Evolutionary conservation across 37 sponge, comb jelly and placozoan genomes (phyloP).

Genomic region (Dysidea cf. avara): DNA sequence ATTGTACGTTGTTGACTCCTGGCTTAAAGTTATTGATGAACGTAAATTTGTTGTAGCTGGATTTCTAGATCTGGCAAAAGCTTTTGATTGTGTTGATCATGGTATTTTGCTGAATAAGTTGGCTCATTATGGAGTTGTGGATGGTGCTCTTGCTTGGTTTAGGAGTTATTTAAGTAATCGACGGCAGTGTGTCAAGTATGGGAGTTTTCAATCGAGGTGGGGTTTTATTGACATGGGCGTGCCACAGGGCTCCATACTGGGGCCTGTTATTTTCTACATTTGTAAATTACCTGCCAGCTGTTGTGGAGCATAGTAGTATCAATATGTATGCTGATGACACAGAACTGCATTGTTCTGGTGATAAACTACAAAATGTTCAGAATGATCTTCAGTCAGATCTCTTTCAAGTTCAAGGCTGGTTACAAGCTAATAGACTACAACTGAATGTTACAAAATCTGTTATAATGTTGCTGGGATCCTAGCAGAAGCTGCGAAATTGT

Average conservation of each 20-base stretch:
- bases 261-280: too few species aligned
- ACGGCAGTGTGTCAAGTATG: conserved; percentile 16
- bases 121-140: conserved; percentile 20
- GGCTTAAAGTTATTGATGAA: conserved; percentile 37
- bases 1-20: conserved; percentile 17
- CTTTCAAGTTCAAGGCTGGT: too few species aligned
- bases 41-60: conserved; percentile 27
- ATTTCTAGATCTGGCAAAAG: conserved; percentile 19
- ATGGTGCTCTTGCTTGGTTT: conserved; percentile 28
- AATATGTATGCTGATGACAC: too few species aligned
- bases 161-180: conserved; percentile 8
- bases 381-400: too few species aligned
- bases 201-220: conserved; percentile 1
- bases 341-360: too few species aligned
- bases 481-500: too few species aligned
- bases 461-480: too few species aligned
- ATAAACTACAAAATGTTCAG: too few species aligned
- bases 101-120: conserved; percentile 22
- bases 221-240: conserved; percentile 14
- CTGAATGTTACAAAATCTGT: too few species aligned
- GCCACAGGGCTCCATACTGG: conserved; percentile 35
- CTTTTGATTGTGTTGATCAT: conserved; percentile 31
- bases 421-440: too few species aligned
- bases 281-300: too few species aligned
- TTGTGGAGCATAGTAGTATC: too few species aligned